Conservation (phyloP, 2,113 vertebrate genomes). For the Actenoides lindsayi region DNA sequence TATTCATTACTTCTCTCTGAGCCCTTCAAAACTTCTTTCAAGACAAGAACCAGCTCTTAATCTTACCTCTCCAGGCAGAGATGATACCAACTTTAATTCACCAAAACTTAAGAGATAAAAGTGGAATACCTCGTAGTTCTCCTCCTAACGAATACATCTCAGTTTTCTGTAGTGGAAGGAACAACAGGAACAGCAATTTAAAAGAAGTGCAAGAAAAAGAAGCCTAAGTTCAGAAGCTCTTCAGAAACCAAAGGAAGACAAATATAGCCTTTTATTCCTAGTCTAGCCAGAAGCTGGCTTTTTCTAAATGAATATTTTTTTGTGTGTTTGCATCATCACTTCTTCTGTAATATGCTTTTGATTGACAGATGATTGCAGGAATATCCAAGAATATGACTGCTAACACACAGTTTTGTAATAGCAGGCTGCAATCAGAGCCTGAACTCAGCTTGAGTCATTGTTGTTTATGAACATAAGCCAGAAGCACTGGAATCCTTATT, state of each 20-base stretch:
- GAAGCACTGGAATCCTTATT: conserved; percentile 37
- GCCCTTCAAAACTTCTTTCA: not conserved
- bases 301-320: not conserved
- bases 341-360: conserved; percentile 16
- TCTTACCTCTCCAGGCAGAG: not conserved
- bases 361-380: conserved; percentile 34
- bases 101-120: not conserved
- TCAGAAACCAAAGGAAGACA: conserved; percentile 15
- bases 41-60: not conserved
- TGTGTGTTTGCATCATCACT: not conserved
- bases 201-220: not conserved
- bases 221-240: not conserved
- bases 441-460: conserved; percentile 48
- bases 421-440: conserved; percentile 43
- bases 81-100: not conserved
- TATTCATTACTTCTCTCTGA: not conserved
- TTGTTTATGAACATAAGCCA: conserved; percentile 62
- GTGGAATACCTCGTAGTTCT: not conserved
- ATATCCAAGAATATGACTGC: conserved; percentile 50
- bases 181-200: not conserved
- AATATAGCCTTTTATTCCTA: not conserved
- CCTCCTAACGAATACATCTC: not conserved
- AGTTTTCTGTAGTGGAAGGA: not conserved
- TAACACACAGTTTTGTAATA: conserved; percentile 39
- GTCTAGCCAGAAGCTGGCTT: not conserved